These are phyloP conservation scores for Lanius collurio DNA, from an alignment of 2,113 vertebrate genomes.

Conservation along the genomic window DNA sequence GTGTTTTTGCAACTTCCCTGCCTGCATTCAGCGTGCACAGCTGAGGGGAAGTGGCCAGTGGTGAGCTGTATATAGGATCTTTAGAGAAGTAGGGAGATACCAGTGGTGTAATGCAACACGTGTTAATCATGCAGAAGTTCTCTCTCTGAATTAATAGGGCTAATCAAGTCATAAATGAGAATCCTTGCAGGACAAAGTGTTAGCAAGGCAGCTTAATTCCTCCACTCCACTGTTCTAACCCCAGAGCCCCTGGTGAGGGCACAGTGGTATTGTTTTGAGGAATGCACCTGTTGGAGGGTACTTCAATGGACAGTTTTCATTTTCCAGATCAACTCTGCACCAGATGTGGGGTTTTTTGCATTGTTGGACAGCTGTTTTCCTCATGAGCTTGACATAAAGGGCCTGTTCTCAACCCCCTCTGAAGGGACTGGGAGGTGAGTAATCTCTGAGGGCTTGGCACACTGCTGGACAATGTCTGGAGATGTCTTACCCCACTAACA, in stretches of 20 bases:
- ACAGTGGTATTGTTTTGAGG: background rate
- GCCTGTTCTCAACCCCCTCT: background rate
- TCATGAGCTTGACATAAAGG: background rate
- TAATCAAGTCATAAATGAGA: background rate
- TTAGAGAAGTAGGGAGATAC: conserved; percentile 30
- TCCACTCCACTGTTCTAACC: background rate
- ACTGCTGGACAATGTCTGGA: background rate
- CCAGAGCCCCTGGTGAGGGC: background rate
- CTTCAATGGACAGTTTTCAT: background rate
- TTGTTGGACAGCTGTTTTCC: background rate
- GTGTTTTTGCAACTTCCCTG: conserved; percentile 49
- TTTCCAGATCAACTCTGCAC: background rate
- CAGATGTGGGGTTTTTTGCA: background rate
- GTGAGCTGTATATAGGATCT: background rate
- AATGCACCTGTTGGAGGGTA: background rate
- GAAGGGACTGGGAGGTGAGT: background rate
- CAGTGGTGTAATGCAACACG: background rate
- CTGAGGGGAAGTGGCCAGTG: conserved; percentile 31
- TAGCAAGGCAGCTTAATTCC: background rate
- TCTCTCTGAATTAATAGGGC: background rate
- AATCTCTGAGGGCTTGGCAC: background rate
- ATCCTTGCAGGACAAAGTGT: background rate
- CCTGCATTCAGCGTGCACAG: background rate
- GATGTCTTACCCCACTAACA: background rate
- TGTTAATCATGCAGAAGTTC: background rate